Evolutionary conservation across 2,888 invertebrate genomes (phyloP).

Genomic region (Portevinia maculata): DNA sequence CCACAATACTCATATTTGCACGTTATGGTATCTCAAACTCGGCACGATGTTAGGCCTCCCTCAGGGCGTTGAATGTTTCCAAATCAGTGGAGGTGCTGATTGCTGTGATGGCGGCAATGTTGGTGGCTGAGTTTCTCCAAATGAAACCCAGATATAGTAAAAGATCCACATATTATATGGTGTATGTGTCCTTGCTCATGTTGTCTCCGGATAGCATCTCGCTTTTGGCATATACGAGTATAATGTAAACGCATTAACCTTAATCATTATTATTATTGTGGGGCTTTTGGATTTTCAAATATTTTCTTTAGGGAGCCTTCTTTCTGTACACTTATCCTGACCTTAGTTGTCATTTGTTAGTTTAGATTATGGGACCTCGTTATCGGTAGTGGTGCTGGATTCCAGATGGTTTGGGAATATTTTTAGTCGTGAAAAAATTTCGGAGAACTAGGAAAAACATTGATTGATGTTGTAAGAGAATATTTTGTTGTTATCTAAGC

Average conservation of each 20-base stretch:
- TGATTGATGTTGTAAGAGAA: slow-evolving; percentile 69
- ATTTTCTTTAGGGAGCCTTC: slow-evolving; percentile 47
- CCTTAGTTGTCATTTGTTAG: slow-evolving; percentile 51
- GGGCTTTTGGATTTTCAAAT: slow-evolving; percentile 62
- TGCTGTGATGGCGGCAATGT: slow-evolving; percentile 54
- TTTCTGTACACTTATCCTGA: slow-evolving; percentile 27
- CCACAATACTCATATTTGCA: not conserved
- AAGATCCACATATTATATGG: slow-evolving; percentile 9
- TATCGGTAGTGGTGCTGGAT: slow-evolving; percentile 33
- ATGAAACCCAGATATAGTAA: slow-evolving; percentile 35
- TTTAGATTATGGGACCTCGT: slow-evolving; percentile 48
- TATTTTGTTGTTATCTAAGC: slow-evolving; percentile 68
- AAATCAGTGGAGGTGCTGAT: slow-evolving; percentile 72
- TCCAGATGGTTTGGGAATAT: slow-evolving; percentile 14
- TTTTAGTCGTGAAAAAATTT: slow-evolving; percentile 61
- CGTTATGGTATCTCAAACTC: slow-evolving; percentile 65
- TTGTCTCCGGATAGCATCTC: slow-evolving; percentile 54
- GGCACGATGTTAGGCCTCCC: slow-evolving; percentile 59
- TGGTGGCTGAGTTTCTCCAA: slow-evolving; percentile 44
- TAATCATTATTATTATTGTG: slow-evolving; percentile 70
- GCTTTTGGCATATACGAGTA: slow-evolving; percentile 50
- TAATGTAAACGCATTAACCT: slow-evolving; percentile 68
- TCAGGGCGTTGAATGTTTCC: slow-evolving; percentile 56
- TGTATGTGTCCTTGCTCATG: slow-evolving; percentile 42
- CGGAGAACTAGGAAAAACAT: slow-evolving; percentile 54